Conservation (phyloP, 2,797 vertebrate genomes). For the Microhierax caerulescens region DNA sequence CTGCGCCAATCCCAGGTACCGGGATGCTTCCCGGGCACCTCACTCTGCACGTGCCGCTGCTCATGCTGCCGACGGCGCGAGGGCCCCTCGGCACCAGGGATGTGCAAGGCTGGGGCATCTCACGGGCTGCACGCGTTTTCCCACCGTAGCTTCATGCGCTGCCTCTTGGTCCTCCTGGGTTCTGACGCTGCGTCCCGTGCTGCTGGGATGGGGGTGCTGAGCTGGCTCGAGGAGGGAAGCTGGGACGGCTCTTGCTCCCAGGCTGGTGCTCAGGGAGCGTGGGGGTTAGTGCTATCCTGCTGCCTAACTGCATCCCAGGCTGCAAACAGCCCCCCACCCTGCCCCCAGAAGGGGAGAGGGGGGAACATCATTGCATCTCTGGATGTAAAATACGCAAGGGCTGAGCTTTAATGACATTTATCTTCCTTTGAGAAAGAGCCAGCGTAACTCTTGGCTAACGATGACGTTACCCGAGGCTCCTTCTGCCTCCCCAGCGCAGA, state of each 20-base stretch:
- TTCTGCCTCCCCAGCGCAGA: neutral
- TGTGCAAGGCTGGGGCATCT: neutral
- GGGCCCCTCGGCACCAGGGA: neutral
- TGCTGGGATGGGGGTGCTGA: no score
- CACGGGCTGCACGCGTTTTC: neutral
- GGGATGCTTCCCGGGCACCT: neutral
- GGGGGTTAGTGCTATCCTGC: neutral
- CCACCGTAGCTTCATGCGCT: neutral
- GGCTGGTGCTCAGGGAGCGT: neutral
- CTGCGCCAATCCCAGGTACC: rapidly evolving
- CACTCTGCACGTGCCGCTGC: neutral
- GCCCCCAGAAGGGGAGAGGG: no score
- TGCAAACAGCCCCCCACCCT: neutral
- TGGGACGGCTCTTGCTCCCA: neutral
- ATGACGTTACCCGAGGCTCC: neutral
- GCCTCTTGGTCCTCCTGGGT: neutral
- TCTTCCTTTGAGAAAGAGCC: neutral
- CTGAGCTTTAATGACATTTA: neutral
- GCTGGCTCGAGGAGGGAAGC: neutral
- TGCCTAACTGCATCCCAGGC: neutral
- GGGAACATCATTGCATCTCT: neutral
- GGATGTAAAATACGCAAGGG: neutral
- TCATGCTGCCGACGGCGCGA: rapidly evolving
- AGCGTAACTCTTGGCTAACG: neutral
- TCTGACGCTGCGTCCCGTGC: rapidly evolving